Conservation (phyloP, 2,797 vertebrate species). For the Coreius guichenoti region DNA sequence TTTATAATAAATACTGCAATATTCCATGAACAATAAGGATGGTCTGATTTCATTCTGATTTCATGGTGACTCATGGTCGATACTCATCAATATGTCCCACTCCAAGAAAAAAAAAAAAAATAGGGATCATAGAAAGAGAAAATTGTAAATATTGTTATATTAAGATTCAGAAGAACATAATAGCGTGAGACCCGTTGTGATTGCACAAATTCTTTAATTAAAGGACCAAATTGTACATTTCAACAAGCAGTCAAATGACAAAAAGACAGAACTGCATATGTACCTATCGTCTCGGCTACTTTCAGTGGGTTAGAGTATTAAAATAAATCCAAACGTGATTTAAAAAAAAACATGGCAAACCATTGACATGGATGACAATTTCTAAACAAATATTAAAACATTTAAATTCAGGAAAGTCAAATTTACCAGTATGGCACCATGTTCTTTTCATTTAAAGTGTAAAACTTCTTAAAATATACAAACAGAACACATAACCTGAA, state of each 20-base stretch:
- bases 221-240: conserved; percentile 69
- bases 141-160: background rate
- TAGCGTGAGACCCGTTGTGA: conserved; percentile 54
- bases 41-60: too few relatives aligned
- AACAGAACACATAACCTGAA: conserved; percentile 59
- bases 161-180: background rate
- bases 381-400: conserved; percentile 49
- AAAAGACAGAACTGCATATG: conserved; percentile 60
- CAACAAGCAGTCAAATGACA: conserved; percentile 67
- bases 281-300: conserved; percentile 44
- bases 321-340: conserved; percentile 66
- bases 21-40: too few relatives aligned
- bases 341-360: conserved; percentile 15
- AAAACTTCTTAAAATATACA: conserved; percentile 60
- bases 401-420: conserved; percentile 27
- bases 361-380: conserved; percentile 43
- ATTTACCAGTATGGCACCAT: conserved; percentile 66
- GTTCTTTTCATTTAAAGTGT: conserved; percentile 65
- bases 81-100: background rate
- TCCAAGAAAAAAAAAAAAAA: background rate
- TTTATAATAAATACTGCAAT: too few relatives aligned
- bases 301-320: conserved; percentile 66
- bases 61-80: too few relatives aligned
- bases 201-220: conserved; percentile 78
- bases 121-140: background rate